Evolutionary conservation across 2,888 invertebrate species (phyloP).

Genomic region (Criorhina ranunculi): DNA sequence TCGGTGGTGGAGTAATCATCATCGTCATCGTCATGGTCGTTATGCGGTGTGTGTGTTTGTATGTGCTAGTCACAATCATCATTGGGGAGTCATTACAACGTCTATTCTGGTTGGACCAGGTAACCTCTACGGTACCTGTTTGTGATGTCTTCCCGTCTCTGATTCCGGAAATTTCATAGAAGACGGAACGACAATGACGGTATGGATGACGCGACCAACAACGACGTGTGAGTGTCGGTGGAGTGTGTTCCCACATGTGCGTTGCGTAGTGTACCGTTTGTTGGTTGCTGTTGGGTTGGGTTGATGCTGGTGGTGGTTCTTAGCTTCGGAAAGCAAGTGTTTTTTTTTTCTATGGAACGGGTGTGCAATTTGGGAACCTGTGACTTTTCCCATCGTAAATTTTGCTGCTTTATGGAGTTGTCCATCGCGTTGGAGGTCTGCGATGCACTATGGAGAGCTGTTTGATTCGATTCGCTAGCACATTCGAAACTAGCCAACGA

Average conservation of each 20-base stretch:
- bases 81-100: conserved; percentile 70
- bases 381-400: conserved; percentile 78
- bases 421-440: conserved; percentile 72
- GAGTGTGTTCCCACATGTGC: conserved; percentile 71
- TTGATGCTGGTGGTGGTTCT: conserved; percentile 5
- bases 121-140: conserved; percentile 56
- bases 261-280: conserved; percentile 71
- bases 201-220: conserved; percentile 44
- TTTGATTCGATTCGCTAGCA: conserved; percentile 35
- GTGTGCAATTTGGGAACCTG: conserved; percentile 76
- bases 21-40: conserved; percentile 42
- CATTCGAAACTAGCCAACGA: conserved; percentile 37
- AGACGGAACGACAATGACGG: conserved; percentile 71
- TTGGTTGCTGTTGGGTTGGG: conserved; percentile 23
- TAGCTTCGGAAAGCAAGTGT: conserved; percentile 47
- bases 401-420: conserved; percentile 75
- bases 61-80: conserved; percentile 72
- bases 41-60: conserved; percentile 34
- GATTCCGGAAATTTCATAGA: conserved; percentile 72
- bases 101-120: conserved; percentile 55
- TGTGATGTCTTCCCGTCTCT: conserved; percentile 49
- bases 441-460: conserved; percentile 20
- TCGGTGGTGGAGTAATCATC: conserved; percentile 57
- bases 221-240: conserved; percentile 61
- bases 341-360: conserved; percentile 42